phyloP scores from a whole-genome alignment of 2,888 invertebrate species.

The Orthosia incerta region DNA sequence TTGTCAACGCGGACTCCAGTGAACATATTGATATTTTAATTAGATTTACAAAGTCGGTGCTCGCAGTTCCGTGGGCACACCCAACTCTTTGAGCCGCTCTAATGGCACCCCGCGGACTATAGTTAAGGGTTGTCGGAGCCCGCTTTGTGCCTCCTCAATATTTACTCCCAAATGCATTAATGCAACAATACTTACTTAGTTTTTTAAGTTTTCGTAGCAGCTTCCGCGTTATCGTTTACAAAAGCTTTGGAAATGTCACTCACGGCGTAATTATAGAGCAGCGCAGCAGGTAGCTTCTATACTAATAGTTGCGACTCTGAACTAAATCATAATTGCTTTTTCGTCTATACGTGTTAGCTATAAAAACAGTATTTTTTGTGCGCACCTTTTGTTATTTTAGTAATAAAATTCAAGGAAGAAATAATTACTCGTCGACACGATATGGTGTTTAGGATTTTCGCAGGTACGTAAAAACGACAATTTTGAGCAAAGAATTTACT shows the following conservation, averaged over 20 bases:
- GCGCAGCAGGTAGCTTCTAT: slow-evolving; percentile 86
- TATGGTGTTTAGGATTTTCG: slow-evolving; percentile 40
- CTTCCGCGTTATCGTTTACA: slow-evolving; percentile 91
- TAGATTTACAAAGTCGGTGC: slow-evolving; percentile 90
- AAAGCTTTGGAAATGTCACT: slow-evolving; percentile 88
- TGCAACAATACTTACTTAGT: slow-evolving; percentile 89
- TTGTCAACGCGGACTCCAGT: slow-evolving; percentile 87
- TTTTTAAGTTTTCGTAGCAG: slow-evolving; percentile 89
- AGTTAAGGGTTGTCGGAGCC: slow-evolving; percentile 89
- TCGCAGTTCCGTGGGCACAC: slow-evolving; percentile 83
- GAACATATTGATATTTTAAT: slow-evolving; percentile 91
- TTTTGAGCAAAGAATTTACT: background rate
- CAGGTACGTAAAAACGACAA: slow-evolving; percentile 9
- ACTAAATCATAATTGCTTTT: slow-evolving; percentile 85
- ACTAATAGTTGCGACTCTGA: slow-evolving; percentile 79
- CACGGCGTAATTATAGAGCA: slow-evolving; percentile 88
- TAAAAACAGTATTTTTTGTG: slow-evolving; percentile 76
- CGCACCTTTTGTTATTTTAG: slow-evolving; percentile 76
- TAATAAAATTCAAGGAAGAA: slow-evolving; percentile 74
- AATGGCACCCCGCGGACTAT: slow-evolving; percentile 90
- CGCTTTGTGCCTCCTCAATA: slow-evolving; percentile 89
- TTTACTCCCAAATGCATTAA: slow-evolving; percentile 91
- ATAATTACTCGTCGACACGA: slow-evolving; percentile 67
- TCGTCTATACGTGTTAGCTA: slow-evolving; percentile 77
- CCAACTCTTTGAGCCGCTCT: slow-evolving; percentile 90